Percentiles rank a stretch among this genome's conserved stretches.
These are phyloP conservation scores for Myotis findleyi DNA, from an alignment of 2,797 vertebrate genomes.

Conservation along the genomic window DNA sequence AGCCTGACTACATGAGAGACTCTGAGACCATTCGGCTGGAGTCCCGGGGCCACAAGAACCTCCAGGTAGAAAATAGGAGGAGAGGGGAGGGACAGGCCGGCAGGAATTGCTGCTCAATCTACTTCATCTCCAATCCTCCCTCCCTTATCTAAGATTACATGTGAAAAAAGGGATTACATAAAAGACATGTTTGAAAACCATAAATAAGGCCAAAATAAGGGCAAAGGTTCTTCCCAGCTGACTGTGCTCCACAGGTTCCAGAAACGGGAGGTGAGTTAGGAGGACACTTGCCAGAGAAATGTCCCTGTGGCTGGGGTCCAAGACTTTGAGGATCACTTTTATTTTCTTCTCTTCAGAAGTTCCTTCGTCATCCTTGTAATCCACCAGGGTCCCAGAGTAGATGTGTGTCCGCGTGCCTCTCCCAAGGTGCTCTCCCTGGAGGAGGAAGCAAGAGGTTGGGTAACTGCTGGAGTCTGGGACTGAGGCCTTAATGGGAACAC, in stretches of 20 bases:
- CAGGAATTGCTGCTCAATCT: background rate
- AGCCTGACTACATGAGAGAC: background rate
- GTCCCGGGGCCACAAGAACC: background rate
- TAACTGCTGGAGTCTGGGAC: background rate
- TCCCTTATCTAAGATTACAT: background rate
- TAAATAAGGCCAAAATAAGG: background rate
- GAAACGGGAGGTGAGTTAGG: background rate
- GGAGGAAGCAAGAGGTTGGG: background rate
- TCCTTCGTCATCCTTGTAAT: slow-evolving; percentile 92
- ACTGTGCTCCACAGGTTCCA: background rate
- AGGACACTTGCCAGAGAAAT: slow-evolving; percentile 94
- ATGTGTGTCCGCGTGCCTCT: slow-evolving; percentile 96
- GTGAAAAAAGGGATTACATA: background rate
- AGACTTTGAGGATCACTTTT: slow-evolving; percentile 97
- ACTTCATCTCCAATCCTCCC: background rate
- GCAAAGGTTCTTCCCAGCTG: background rate
- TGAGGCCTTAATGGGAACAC: background rate
- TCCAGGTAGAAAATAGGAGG: fast-evolving
- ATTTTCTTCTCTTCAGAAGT: slow-evolving; percentile 91
- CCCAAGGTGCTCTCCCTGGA: slow-evolving; percentile 95
- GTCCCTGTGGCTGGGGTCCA: slow-evolving; percentile 97
- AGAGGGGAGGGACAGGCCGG: background rate
- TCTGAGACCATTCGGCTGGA: background rate
- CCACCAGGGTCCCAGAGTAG: slow-evolving; percentile 93
- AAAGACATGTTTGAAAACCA: background rate